phyloP scores from a whole-genome alignment of 2,113 vertebrate species.

The Lophotis ruficrista region DNA sequence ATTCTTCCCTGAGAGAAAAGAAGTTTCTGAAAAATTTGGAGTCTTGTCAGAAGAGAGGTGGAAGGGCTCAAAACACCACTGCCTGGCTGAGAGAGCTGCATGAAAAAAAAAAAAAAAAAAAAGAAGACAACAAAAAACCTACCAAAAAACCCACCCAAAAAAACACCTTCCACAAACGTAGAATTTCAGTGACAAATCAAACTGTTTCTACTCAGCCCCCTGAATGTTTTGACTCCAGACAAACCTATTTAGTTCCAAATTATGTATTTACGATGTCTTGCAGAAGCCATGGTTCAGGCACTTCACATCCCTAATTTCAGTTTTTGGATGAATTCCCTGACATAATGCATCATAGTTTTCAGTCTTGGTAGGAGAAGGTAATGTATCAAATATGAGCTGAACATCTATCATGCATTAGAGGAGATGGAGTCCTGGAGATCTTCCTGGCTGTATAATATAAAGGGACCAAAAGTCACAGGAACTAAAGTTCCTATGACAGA shows the following conservation, averaged over 20 bases:
- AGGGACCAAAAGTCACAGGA: not conserved
- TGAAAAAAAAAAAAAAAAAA: not conserved
- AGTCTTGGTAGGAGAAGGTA: not conserved
- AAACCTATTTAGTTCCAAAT: not conserved
- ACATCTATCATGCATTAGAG: not conserved
- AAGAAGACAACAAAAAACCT: too few relatives aligned
- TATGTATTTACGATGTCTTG: not conserved
- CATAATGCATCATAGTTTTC: not conserved
- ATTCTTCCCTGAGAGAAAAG: not conserved
- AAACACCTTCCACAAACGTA: fast-evolving
- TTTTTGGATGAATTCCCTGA: not conserved
- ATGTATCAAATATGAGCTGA: constrained; percentile 35
- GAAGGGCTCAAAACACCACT: not conserved
- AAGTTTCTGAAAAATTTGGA: not conserved
- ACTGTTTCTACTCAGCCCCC: fast-evolving
- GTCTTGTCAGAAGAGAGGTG: not conserved
- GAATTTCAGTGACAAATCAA: not conserved
- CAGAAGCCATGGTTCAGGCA: not conserved
- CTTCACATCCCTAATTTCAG: not conserved
- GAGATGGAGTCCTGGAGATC: not conserved
- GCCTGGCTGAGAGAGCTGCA: not conserved
- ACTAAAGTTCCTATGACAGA: not conserved
- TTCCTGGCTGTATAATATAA: not conserved
- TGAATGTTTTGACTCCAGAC: not conserved
- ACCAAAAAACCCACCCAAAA: not conserved